Conservation (phyloP, 2,888 invertebrate species). For the Bruchidius siliquastri region DNA sequence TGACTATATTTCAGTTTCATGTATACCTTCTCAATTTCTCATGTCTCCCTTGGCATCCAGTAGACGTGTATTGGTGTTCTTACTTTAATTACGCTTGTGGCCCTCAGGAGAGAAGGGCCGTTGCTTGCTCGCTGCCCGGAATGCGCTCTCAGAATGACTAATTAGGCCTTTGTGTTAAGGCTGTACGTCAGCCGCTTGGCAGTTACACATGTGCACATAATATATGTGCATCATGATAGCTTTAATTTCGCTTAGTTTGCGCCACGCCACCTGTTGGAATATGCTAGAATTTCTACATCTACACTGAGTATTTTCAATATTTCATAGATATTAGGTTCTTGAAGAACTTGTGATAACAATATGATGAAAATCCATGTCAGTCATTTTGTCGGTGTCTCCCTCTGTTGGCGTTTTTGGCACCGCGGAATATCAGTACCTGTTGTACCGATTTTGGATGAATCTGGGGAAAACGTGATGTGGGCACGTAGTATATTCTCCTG, state of each 20-base stretch:
- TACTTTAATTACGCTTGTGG: background rate
- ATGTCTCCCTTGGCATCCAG: background rate
- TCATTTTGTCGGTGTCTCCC: too few relatives aligned
- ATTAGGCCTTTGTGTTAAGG: background rate
- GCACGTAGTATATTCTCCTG: too few relatives aligned
- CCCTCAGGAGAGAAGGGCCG: background rate
- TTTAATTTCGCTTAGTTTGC: background rate
- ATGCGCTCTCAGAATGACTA: background rate
- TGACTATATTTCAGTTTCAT: background rate
- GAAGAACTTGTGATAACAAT: too few relatives aligned
- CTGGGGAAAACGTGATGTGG: too few relatives aligned
- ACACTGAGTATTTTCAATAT: too few relatives aligned
- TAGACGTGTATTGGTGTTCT: background rate
- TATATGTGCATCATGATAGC: background rate
- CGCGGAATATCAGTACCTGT: too few relatives aligned
- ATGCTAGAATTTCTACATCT: too few relatives aligned
- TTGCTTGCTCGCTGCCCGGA: background rate
- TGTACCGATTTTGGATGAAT: too few relatives aligned
- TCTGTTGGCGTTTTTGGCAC: too few relatives aligned
- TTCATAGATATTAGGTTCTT: too few relatives aligned
- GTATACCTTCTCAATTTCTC: background rate
- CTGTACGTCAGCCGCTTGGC: background rate
- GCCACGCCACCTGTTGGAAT: too few relatives aligned
- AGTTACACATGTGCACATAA: background rate
- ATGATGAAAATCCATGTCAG: too few relatives aligned